phyloP scores from a whole-genome alignment of 2,113 vertebrate species.

The Lucifuga dentata region DNA sequence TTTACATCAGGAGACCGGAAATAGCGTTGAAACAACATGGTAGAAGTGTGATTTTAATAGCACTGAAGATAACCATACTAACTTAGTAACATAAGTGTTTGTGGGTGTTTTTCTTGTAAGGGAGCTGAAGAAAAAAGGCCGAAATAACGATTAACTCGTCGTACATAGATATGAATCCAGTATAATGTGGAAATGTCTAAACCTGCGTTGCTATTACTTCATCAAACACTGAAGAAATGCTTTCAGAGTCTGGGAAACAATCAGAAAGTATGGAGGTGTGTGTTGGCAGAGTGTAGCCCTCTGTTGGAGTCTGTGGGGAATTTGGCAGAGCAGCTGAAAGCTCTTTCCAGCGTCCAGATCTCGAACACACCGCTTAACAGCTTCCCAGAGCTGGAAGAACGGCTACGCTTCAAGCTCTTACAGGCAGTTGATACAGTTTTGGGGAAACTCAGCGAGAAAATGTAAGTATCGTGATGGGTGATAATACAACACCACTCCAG shows the following conservation, averaged over 20 bases:
- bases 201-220: conserved; percentile 51
- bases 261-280: conserved; percentile 75
- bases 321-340: conserved; percentile 85
- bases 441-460: conserved; percentile 77
- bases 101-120: no score
- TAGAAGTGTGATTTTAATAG: neutral
- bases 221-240: conserved; percentile 78
- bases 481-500: no score
- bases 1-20: conserved; percentile 62
- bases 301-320: conserved; percentile 85
- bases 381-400: conserved; percentile 82
- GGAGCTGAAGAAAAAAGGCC: no score
- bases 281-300: conserved; percentile 76
- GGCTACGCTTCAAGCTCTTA: conserved; percentile 84
- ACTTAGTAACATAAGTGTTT: no score
- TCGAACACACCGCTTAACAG: conserved; percentile 73
- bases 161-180: no score
- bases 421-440: conserved; percentile 81
- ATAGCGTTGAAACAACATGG: conserved; percentile 23
- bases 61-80: no score
- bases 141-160: no score
- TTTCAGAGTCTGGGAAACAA: conserved; percentile 78
- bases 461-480: conserved; percentile 79
- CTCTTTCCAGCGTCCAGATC: conserved; percentile 75
- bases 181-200: conserved; percentile 66